Percentiles rank a stretch among this genome's conserved stretches.
Conservation (phyloP, 1,140 invertebrate species). For the Drosophila ananassae region DNA sequence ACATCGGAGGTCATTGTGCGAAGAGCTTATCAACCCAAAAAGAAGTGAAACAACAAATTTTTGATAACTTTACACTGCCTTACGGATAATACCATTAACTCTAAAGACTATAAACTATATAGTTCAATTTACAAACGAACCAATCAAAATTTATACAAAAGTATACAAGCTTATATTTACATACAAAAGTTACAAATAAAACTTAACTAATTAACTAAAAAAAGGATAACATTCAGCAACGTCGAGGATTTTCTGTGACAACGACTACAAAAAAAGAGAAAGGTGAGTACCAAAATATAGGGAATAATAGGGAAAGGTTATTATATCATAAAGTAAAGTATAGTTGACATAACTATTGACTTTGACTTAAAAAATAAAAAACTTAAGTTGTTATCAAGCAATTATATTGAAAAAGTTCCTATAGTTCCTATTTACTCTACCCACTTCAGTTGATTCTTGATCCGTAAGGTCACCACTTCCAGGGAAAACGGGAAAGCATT, state of each 20-base stretch:
- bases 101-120: constrained; percentile 32
- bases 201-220: constrained; percentile 15
- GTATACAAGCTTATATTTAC: constrained; percentile 19
- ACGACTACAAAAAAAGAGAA: constrained; percentile 39
- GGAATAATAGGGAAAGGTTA: no score
- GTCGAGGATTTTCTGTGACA: constrained; percentile 23
- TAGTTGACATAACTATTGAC: background rate
- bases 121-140: constrained; percentile 48
- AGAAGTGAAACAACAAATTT: constrained; percentile 47
- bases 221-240: constrained; percentile 46
- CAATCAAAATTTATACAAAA: constrained; percentile 43
- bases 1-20: constrained; percentile 33
- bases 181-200: constrained; percentile 44
- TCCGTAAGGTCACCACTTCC: constrained; percentile 13
- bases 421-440: background rate
- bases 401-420: no score
- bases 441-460: background rate
- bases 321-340: background rate
- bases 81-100: constrained; percentile 55
- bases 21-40: constrained; percentile 45
- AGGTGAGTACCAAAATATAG: constrained; percentile 37
- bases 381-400: background rate
- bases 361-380: no score
- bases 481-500: constrained; percentile 26
- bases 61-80: constrained; percentile 80